A percentile compares a stretch with the other conserved stretches of the same genome.
phyloP scores from a whole-genome alignment of 2,113 vertebrate species.

The Podilymbus podiceps region DNA sequence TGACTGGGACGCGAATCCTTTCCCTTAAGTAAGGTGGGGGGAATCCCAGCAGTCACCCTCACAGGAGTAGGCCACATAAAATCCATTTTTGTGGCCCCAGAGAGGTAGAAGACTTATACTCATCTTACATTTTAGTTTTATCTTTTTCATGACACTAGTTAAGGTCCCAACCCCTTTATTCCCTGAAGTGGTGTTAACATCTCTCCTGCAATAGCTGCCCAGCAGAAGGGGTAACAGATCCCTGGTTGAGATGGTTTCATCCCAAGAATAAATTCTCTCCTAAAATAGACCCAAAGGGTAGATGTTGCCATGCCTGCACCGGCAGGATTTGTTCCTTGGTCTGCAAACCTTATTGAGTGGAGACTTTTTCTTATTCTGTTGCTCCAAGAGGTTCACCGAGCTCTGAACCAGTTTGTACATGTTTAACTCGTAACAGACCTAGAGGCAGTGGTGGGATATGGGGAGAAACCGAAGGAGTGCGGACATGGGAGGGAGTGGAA shows the following conservation, averaged over 20 bases:
- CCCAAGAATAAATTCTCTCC: not conserved
- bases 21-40: not conserved
- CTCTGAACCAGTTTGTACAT: not conserved
- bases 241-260: not conserved
- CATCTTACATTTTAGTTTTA: not conserved
- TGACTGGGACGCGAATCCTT: not conserved
- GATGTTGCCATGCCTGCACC: not conserved
- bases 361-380: not conserved
- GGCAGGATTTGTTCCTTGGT: not conserved
- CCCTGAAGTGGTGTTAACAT: not conserved
- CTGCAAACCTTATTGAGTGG: not conserved
- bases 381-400: not conserved
- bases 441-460: not conserved
- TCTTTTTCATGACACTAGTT: not conserved
- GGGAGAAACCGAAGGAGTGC: not conserved
- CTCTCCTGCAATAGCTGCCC: not conserved
- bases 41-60: not conserved
- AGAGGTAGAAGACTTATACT: not conserved
- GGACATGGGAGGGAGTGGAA: not conserved
- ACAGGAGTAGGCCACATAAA: not conserved
- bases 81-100: not conserved
- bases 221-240: not conserved
- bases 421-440: not conserved
- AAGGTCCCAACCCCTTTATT: not conserved
- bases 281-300: not conserved